Evolutionary conservation across 2,113 vertebrate genomes (phyloP).

Genomic region (Fregata magnificens): DNA sequence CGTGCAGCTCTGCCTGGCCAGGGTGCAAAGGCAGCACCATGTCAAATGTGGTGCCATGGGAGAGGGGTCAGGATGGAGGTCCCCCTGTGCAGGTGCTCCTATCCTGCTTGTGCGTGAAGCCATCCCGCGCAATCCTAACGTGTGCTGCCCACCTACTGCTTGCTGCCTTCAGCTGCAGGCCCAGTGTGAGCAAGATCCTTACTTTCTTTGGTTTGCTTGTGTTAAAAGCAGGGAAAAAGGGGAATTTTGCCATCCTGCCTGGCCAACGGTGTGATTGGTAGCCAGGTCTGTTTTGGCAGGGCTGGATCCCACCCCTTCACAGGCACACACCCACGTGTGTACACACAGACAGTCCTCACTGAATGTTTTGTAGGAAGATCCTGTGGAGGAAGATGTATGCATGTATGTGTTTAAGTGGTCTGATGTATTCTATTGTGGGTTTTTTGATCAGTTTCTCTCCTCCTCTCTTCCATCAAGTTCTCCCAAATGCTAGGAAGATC

Average conservation of each 20-base stretch:
- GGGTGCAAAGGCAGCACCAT: neutral
- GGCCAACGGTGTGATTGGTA: rapidly evolving
- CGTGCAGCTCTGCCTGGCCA: neutral
- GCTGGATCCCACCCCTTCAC: neutral
- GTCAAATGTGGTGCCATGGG: neutral
- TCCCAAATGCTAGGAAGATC: neutral
- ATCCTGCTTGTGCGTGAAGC: neutral
- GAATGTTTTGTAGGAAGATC: neutral
- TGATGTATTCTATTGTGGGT: neutral
- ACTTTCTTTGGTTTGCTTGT: neutral
- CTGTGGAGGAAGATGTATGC: neutral
- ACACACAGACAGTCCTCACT: rapidly evolving
- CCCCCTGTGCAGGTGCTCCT: neutral
- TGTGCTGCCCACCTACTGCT: neutral
- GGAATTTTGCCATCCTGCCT: neutral
- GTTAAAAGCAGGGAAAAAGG: neutral
- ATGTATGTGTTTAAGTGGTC: neutral
- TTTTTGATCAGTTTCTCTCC: neutral
- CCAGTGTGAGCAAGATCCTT: neutral
- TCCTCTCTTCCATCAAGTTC: neutral
- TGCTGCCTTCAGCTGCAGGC: neutral
- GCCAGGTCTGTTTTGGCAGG: neutral
- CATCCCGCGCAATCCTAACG: neutral
- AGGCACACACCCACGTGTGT: rapidly evolving
- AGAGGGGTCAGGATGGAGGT: neutral